Base-by-base conservation (phyloP, 2,797 vertebrate genomes). In the Sphenodon punctatus region DNA sequence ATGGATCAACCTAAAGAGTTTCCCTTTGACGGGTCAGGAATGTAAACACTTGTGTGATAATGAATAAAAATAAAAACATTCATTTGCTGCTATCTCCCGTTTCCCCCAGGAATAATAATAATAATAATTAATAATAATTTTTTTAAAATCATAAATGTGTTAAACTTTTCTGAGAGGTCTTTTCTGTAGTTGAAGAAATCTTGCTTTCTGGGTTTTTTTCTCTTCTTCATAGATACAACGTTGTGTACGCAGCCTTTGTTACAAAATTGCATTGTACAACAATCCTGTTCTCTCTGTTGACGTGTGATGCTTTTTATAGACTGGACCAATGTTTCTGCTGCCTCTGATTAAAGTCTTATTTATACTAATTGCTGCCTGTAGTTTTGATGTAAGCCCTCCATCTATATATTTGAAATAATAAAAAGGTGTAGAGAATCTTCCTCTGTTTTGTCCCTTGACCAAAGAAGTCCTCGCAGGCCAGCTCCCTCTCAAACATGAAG, bases 261-360 rank as follows among this genome's bases (percentile, higher is more conserved):
- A 90, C 88, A 71, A 16, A 63, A 63, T 89, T 27, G 30, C 89
- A n/a, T 89, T 93, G 94, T 93, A 90, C 89, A 92, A 89, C 78
- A 82, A 89, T 73, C 49, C 55, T 55, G n/a, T 89, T 58, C 65
- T 92, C 72, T 94, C 91, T 94, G 90, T 93, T 82, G 58, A 89
- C 80, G 80, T 73, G 73, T 91, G 86, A 90, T 85, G 90, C 87
- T 94, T 95, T 94, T 93, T 80, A 91, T 86, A 93, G 91, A 93
- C 67, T 84, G 88, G 68, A 87, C 82, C 86, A 84, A 88, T 93
- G 89, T 88, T 94, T 93, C 91, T 93, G 85, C 90, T 93, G 93
- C 92, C 94, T 90, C 76, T 93, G 81, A 96, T 95, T 96, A 96
- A 96, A 95, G 71, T 87, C 74, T 92, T 95, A 95, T 95, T 96